These are phyloP conservation scores for Pocillopora damicornis DNA, from an alignment of 64 coral and sea anemone species.

Conservation along the genomic window DNA sequence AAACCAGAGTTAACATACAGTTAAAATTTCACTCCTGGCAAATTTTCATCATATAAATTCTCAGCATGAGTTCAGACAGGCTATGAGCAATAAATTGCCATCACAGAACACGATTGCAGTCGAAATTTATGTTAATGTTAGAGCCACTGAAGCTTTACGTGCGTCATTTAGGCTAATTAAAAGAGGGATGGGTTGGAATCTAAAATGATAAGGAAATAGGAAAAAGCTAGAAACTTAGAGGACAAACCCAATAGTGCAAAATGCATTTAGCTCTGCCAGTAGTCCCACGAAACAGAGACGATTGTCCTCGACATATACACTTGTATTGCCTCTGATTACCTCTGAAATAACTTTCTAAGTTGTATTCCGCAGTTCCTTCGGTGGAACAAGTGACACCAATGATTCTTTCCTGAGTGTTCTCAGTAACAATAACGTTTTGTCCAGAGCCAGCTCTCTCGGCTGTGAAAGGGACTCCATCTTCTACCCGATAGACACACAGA, in stretches of 20 bases:
- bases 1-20: not conserved
- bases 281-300: not conserved
- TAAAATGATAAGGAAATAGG: not conserved
- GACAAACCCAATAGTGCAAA: conserved; percentile 60
- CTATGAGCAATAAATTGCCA: not conserved
- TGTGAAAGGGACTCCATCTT: not conserved
- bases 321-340: not conserved
- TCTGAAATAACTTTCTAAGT: conserved; percentile 1
- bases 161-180: not conserved
- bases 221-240: conserved; percentile 8
- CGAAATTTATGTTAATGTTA: not conserved
- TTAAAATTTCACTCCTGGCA: not conserved
- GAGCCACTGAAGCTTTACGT: not conserved
- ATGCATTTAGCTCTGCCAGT: not conserved
- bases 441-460: not conserved
- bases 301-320: conserved; percentile 32
- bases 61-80: not conserved
- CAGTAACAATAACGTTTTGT: conserved; percentile 9
- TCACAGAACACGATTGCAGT: not conserved
- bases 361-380: conserved; percentile 37
- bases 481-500: conserved; percentile 1
- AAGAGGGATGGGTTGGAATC: not conserved
- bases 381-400: conserved; percentile 48
- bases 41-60: not conserved
- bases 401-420: conserved; percentile 9